Percentiles rank a stretch among this genome's conserved stretches.
Evolutionary conservation across 2,113 vertebrate species (phyloP).

Genomic region (Colaptes auratus): DNA sequence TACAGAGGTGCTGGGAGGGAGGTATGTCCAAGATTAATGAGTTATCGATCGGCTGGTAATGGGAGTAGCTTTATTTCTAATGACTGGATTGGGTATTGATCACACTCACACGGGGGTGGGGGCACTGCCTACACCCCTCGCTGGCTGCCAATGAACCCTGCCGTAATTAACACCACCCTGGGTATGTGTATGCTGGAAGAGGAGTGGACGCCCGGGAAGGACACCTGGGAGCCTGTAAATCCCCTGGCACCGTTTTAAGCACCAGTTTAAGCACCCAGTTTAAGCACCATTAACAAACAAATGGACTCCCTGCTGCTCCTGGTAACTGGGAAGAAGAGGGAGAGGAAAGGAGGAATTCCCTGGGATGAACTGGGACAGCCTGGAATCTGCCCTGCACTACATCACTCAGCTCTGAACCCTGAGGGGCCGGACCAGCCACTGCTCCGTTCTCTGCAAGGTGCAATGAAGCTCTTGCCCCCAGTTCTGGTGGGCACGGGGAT

Average conservation of each 20-base stretch:
- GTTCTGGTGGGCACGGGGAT: background rate
- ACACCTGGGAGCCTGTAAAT: background rate
- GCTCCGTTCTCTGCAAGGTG: background rate
- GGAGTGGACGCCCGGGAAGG: fast-evolving
- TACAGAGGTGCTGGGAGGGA: background rate
- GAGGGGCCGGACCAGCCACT: background rate
- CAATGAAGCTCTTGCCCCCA: background rate
- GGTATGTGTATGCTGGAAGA: background rate
- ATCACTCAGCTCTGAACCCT: background rate
- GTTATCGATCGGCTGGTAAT: slow-evolving; percentile 51
- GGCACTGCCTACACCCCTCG: background rate
- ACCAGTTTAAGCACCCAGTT: background rate
- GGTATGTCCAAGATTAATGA: background rate
- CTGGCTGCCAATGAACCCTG: background rate
- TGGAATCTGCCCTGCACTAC: background rate
- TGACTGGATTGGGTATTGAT: slow-evolving; percentile 50
- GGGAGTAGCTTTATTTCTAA: slow-evolving; percentile 50
- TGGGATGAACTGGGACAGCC: background rate
- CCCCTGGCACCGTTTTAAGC: too few species aligned
- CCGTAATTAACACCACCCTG: background rate
- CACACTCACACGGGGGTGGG: fast-evolving
- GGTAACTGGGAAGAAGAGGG: background rate
- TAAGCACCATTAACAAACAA: background rate
- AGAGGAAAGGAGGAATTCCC: background rate
- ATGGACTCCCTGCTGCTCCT: background rate